Conservation (phyloP, 2,888 invertebrate genomes). For the Dasypogon diadema region DNA sequence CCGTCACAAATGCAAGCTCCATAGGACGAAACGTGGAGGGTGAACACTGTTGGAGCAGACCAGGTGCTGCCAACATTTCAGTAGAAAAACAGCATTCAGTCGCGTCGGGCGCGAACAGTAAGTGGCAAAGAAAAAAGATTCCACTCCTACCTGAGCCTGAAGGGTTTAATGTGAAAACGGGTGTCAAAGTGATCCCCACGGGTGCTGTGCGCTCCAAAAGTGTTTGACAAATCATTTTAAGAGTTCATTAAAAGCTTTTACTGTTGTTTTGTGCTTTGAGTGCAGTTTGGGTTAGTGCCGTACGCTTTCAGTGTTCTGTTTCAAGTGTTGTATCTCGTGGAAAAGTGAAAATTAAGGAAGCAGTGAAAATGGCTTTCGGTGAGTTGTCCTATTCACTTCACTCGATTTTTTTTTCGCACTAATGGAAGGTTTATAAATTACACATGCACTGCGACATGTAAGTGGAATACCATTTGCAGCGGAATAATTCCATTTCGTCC, state of each 20-base stretch:
- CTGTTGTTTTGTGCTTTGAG: constrained; percentile 21
- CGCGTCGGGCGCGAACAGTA: not conserved
- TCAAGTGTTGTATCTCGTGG: constrained; percentile 7
- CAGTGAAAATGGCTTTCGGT: constrained; percentile 54
- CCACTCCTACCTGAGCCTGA: constrained; percentile 11
- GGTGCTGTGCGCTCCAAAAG: constrained; percentile 28
- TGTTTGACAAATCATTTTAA: constrained; percentile 49
- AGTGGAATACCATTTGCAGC: constrained; percentile 17
- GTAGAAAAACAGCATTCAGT: constrained; percentile 44
- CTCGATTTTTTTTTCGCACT: not conserved
- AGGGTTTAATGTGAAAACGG: constrained; percentile 44
- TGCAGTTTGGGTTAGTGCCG: constrained; percentile 14
- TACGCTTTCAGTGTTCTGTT: not conserved
- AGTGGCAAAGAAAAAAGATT: not conserved
- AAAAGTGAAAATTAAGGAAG: constrained; percentile 16
- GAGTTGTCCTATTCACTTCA: constrained; percentile 23
- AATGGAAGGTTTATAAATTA: not conserved
- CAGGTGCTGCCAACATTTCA: constrained; percentile 51
- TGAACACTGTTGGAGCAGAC: not conserved
- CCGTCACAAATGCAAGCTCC: not conserved
- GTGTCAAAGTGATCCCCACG: constrained; percentile 22
- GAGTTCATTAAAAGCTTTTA: constrained; percentile 47
- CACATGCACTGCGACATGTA: not conserved
- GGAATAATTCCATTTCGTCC: constrained; percentile 9
- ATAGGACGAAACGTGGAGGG: constrained; percentile 27